Conservation (phyloP, 2,888 invertebrate species). For the Drosophila testacea region DNA sequence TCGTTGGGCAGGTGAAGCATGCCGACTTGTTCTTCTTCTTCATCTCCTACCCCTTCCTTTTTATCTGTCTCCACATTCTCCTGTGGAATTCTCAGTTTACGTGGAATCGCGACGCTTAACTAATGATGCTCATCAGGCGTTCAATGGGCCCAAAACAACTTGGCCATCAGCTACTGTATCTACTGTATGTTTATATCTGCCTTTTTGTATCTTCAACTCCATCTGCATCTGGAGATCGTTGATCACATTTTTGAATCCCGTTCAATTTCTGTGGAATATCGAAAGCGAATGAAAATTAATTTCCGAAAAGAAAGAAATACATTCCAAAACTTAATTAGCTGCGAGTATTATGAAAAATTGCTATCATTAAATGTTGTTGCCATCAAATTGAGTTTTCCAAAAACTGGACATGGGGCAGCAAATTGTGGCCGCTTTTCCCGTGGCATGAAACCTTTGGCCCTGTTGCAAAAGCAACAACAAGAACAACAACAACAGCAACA, state of each 20-base stretch:
- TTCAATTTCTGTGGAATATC: conserved; percentile 61
- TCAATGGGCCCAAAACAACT: conserved; percentile 52
- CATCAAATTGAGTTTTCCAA: conserved; percentile 69
- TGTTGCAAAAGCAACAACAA: conserved; percentile 46
- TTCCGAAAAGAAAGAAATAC: conserved; percentile 35
- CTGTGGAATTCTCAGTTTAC: conserved; percentile 57
- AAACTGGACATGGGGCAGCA: conserved; percentile 25
- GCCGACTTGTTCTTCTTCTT: neutral
- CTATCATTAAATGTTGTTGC: conserved; percentile 57
- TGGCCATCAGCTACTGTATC: conserved; percentile 66
- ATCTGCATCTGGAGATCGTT: conserved; percentile 46
- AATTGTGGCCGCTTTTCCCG: conserved; percentile 58
- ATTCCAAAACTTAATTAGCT: conserved; percentile 69
- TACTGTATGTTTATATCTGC: conserved; percentile 37
- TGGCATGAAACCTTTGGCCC: conserved; percentile 71
- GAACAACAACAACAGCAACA: conserved; percentile 21
- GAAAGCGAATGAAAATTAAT: conserved; percentile 64
- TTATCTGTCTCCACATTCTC: conserved; percentile 7
- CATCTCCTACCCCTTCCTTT: conserved; percentile 2
- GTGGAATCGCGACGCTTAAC: conserved; percentile 80
- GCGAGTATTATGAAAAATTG: conserved; percentile 74
- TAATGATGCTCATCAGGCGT: conserved; percentile 81
- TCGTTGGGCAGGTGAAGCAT: conserved; percentile 68
- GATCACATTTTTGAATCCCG: conserved; percentile 29
- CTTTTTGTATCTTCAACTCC: conserved; percentile 13